Evolutionary conservation across 1,140 invertebrate species (phyloP).

Genomic region (Tetragnatha versicolor): DNA sequence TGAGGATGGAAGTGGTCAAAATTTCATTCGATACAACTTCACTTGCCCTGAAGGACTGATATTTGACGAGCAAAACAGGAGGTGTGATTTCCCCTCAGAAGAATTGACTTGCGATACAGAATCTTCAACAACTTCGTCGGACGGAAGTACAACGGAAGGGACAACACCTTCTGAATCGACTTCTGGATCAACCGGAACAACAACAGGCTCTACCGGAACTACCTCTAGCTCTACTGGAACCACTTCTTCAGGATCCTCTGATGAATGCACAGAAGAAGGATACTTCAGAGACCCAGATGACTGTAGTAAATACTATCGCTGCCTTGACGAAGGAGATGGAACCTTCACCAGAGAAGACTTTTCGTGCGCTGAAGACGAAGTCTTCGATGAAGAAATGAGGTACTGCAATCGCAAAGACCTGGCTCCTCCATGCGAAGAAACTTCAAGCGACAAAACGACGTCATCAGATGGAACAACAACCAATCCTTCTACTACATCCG

Average conservation of each 20-base stretch:
- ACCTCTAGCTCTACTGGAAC: neutral
- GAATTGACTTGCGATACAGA: conserved; percentile 18
- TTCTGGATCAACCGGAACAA: neutral
- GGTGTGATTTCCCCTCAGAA: conserved; percentile 32
- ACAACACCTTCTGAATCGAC: neutral
- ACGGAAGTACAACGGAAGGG: neutral
- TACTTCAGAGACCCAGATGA: conserved; percentile 70
- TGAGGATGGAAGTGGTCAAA: conserved; percentile 66
- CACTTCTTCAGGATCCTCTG: neutral
- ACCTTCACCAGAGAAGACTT: conserved; percentile 58
- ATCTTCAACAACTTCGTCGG: neutral
- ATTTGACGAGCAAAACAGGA: conserved; percentile 61
- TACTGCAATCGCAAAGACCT: conserved; percentile 41
- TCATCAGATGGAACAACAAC: conserved; percentile 54
- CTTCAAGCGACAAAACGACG: neutral
- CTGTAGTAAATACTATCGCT: conserved; percentile 80
- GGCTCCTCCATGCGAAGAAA: neutral
- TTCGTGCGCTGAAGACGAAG: conserved; percentile 47
- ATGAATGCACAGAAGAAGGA: conserved; percentile 60
- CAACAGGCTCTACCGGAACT: neutral
- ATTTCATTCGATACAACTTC: conserved; percentile 58
- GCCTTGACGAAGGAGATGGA: conserved; percentile 71
- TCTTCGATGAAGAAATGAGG: conserved; percentile 54
- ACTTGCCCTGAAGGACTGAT: conserved; percentile 56
- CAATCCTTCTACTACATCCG: conserved; percentile 7